These are phyloP conservation scores for Chaenogobius annularis DNA, from an alignment of 2,113 vertebrate genomes.

Conservation along the genomic window DNA sequence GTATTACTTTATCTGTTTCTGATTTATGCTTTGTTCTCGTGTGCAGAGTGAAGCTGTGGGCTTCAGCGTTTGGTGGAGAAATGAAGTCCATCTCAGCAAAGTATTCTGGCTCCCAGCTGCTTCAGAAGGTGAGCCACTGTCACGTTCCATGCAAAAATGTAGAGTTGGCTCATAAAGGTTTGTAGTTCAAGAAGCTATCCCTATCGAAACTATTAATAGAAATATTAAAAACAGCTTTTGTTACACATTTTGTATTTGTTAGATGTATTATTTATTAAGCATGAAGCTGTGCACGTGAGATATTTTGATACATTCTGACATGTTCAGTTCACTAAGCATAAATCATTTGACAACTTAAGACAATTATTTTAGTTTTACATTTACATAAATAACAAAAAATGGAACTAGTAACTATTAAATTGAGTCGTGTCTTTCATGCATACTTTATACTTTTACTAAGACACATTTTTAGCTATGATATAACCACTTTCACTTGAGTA, in stretches of 20 bases:
- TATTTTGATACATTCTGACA: not conserved
- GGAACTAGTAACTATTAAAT: no score
- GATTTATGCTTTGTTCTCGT: not conserved
- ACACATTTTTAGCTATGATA: no score
- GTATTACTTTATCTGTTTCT: not conserved
- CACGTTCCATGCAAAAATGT: not conserved
- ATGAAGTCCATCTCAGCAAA: slow-evolving; percentile 99
- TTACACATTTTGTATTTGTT: not conserved
- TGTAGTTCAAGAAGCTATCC: not conserved
- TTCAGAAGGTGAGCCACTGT: slow-evolving; percentile 89
- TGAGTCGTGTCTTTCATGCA: no score
- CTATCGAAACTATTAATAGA: not conserved
- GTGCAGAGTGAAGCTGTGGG: slow-evolving; percentile 96
- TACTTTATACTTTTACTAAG: no score
- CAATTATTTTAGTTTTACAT: not conserved
- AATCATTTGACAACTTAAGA: not conserved
- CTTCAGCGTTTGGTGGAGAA: slow-evolving; percentile 97
- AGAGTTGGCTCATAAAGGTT: not conserved
- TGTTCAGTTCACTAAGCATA: not conserved
- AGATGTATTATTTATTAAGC: not conserved
- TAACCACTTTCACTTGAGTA: no score
- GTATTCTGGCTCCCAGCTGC: slow-evolving; percentile 97
- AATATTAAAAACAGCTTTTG: not conserved
- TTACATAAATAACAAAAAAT: slow-evolving; percentile 10
- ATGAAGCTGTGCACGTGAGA: not conserved